Percentiles rank a stretch among this genome's conserved stretches.
phyloP scores from a whole-genome alignment of 2,797 vertebrate species.

The Nothura maculosa region DNA sequence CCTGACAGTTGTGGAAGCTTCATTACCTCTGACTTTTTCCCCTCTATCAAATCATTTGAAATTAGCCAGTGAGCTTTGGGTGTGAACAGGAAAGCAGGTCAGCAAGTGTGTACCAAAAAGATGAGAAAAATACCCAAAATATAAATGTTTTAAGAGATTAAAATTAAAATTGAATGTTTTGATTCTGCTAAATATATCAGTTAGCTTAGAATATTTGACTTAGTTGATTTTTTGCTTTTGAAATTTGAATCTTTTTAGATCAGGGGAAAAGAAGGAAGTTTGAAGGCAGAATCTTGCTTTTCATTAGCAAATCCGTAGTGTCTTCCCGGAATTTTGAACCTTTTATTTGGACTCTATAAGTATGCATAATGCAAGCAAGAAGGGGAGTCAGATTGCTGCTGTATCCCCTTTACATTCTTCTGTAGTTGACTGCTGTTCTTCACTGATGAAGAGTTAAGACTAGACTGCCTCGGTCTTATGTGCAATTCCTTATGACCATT shows the following conservation, averaged over 20 bases:
- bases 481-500: neutral
- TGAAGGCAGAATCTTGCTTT: neutral
- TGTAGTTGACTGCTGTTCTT: too few relatives aligned
- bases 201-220: neutral
- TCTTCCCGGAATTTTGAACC: neutral
- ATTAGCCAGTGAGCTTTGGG: neutral
- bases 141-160: neutral
- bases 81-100: neutral
- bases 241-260: neutral
- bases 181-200: neutral
- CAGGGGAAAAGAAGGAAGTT: neutral
- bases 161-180: neutral
- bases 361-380: neutral
- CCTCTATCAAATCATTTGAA: neutral
- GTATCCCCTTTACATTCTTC: neutral
- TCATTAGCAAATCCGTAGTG: neutral
- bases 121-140: neutral
- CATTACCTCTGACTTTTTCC: neutral
- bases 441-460: too few relatives aligned
- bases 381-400: neutral
- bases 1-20: neutral
- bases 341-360: neutral
- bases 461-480: neutral
- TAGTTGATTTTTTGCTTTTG: neutral
- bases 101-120: neutral